A percentile compares a stretch with the other conserved stretches of the same genome.
Evolutionary conservation across 2,113 vertebrate genomes (phyloP).

Genomic region (Anguilla japonica): DNA sequence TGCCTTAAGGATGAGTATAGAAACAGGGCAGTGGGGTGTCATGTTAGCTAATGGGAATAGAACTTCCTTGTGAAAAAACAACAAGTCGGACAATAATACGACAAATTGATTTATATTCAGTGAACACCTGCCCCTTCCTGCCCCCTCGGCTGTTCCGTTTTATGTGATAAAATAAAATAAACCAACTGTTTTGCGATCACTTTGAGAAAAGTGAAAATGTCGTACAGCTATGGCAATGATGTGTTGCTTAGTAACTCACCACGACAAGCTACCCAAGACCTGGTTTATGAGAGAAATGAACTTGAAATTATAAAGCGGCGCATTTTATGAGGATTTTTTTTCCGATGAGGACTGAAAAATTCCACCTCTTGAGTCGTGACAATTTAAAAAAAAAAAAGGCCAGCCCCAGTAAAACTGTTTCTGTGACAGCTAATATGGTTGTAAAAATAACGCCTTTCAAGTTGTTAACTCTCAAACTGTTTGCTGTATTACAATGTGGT

Average conservation of each 20-base stretch:
- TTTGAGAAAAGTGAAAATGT: background rate
- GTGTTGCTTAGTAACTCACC: background rate
- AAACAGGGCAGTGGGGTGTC: too few relatives aligned
- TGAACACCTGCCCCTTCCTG: background rate
- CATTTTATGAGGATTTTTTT: background rate
- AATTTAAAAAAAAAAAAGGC: constrained; percentile 17
- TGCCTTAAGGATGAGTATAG: too few relatives aligned
- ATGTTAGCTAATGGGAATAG: too few relatives aligned
- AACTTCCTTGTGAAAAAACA: too few relatives aligned
- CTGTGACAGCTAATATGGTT: constrained; percentile 15
- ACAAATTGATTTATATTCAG: background rate
- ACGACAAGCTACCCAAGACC: background rate
- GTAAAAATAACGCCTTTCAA: constrained; percentile 15
- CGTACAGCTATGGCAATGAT: background rate
- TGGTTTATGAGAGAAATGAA: constrained; percentile 6
- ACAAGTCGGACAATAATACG: too few relatives aligned
- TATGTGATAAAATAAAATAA: background rate
- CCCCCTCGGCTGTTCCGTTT: too few relatives aligned
- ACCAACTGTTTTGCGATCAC: background rate
- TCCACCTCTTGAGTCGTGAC: background rate
- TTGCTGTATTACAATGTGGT: constrained; percentile 1
- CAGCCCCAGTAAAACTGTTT: constrained; percentile 1
- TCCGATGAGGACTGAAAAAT: background rate
- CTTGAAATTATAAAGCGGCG: background rate
- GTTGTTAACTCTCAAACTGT: constrained; percentile 21